Conservation (phyloP, 2,797 vertebrate species). For the Galago senegalensis region DNA sequence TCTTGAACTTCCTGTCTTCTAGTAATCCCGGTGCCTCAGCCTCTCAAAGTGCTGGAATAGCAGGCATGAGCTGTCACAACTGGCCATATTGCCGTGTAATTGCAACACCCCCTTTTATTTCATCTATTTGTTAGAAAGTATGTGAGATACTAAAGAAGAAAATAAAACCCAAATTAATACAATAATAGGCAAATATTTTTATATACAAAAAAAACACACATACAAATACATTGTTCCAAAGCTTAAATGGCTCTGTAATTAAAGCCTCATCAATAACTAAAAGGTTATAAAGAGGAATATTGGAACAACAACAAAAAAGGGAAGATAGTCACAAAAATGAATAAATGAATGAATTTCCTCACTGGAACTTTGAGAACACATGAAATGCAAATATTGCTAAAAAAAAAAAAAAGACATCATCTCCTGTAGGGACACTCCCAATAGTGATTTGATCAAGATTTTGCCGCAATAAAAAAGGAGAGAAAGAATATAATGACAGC, state of each 20-base stretch:
- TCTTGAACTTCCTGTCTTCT: too few relatives aligned
- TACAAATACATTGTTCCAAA: not conserved
- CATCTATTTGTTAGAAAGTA: not conserved
- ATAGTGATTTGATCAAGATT: not conserved
- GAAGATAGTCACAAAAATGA: conserved; percentile 26
- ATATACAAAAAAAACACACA: conserved; percentile 52
- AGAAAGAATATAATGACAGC: not conserved
- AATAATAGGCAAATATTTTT: conserved; percentile 64
- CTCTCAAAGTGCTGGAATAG: too few relatives aligned
- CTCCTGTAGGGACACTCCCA: not conserved
- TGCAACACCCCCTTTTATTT: not conserved
- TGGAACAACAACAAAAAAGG: not conserved
- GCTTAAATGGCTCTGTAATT: conserved; percentile 38
- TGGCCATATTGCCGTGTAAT: not conserved
- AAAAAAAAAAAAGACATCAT: not conserved
- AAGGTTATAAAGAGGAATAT: conserved; percentile 28
- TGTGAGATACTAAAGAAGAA: not conserved
- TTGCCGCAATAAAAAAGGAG: not conserved
- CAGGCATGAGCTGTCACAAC: not conserved
- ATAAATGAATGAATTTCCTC: conserved; percentile 31
- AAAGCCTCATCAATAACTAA: conserved; percentile 71
- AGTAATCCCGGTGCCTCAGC: too few relatives aligned
- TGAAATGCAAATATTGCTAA: conserved; percentile 47
- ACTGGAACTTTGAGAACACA: not conserved
- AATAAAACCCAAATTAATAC: conserved; percentile 35